These are phyloP conservation scores for Alethe diademata DNA, from an alignment of 2,113 vertebrate species.

Conservation along the genomic window DNA sequence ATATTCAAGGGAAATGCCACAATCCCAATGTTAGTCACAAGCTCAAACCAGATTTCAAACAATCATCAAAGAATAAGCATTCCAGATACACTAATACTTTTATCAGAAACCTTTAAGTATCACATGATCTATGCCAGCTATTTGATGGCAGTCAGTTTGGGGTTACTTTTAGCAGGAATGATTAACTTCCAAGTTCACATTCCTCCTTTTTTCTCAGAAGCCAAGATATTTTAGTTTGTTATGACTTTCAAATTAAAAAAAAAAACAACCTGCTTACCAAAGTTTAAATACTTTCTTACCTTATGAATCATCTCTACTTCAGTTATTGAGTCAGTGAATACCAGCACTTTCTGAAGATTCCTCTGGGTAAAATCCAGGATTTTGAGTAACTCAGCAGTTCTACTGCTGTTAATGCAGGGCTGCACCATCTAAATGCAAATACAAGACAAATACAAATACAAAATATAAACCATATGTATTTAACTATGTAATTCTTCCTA, in stretches of 20 bases:
- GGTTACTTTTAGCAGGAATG: background rate
- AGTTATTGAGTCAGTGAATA: slow-evolving; percentile 76
- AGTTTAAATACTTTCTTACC: slow-evolving; percentile 60
- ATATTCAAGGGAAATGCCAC: background rate
- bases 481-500: background rate
- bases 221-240: background rate
- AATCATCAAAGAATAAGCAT: background rate
- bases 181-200: background rate
- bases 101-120: background rate
- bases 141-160: rapidly evolving
- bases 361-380: slow-evolving; percentile 75
- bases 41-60: background rate
- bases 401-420: slow-evolving; percentile 76
- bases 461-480: background rate
- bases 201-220: background rate
- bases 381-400: slow-evolving; percentile 76
- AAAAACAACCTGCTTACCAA: rapidly evolving
- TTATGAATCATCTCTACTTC: slow-evolving; percentile 85
- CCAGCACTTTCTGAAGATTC: slow-evolving; percentile 82
- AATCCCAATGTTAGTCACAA: no score
- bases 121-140: background rate
- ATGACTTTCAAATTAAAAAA: background rate
- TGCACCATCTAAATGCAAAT: slow-evolving; percentile 73
- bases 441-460: background rate
- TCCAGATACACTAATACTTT: background rate